Evolutionary conservation across 64 coral and sea anemone species (phyloP), one percentile per base, ranked within the genome.

Genomic region (Hydrozoanthus tunicans): DNA sequence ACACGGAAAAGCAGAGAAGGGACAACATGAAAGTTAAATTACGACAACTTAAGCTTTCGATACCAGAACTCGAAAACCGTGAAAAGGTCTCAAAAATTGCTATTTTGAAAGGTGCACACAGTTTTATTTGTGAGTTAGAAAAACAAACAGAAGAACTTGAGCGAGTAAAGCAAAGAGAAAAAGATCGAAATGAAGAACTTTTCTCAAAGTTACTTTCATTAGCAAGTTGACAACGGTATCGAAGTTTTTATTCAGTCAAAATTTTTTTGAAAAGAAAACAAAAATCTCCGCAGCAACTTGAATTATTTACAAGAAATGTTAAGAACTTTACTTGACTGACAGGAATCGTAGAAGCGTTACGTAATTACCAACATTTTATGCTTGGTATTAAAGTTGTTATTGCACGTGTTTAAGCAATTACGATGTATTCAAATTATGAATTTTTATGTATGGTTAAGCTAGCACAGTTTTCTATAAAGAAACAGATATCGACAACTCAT

Each of bases 141-240:
- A 61, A 73, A 4, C 10, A 88, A 60, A 73, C 23, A 5, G 23
- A 27, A 9, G 69, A 88, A 55, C 55, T 88, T 1, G 84, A 88
- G 8, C 54, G 9, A 56, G 7, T 60, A 43, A 88, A 88, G 59
- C 68, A 15, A 4, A 7, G 27, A 57, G 53, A 88, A 51, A 88
- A 88, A 73, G 9, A 73, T 3, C 67, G 54, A 56, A 73, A 74
- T 57, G 25, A 58, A 27, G 26, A 73, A 32, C 17, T 88, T 15
- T 88, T 88, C 12, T 88, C 84, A 68, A 88, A 88, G 25, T 51
- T 88, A 72, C 84, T 88, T 60, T 69, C 84, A 43, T 26, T 88
- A 88, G 59, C 84, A 51, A 88, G 32, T 73, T 58, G 55, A 74
- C 17, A 8, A 51, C 24, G 25, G 64, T 9, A 3, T n/a, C 51